A percentile compares a stretch with the other conserved stretches of the same genome.
Evolutionary conservation across 2,888 invertebrate species (phyloP).

Genomic region (Doris montereyensis): DNA sequence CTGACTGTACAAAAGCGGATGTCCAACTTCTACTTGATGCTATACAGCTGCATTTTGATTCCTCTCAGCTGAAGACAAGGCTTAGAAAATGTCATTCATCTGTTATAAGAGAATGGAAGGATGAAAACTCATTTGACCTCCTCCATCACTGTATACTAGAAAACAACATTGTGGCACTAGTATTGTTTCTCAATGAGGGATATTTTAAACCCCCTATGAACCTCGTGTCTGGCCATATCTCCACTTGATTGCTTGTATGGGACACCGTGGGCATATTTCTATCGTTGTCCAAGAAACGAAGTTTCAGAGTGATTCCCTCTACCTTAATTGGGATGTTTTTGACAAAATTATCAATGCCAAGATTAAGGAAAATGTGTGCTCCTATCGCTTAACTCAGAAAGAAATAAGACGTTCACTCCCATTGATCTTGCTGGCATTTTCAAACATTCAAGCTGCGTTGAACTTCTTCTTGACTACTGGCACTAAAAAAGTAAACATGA

Average conservation of each 20-base stretch:
- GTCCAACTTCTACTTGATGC: slow-evolving; percentile 30
- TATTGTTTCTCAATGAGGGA: slow-evolving; percentile 56
- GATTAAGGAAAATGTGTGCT: too few species aligned
- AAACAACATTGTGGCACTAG: slow-evolving; percentile 58
- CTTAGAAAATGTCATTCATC: slow-evolving; percentile 48
- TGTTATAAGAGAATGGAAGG: slow-evolving; percentile 48
- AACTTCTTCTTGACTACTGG: slow-evolving; percentile 54
- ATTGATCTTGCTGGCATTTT: slow-evolving; percentile 62
- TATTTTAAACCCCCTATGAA: slow-evolving; percentile 59
- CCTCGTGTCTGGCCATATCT: slow-evolving; percentile 56
- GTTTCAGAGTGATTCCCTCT: slow-evolving; percentile 48
- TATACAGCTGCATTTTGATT: slow-evolving; percentile 25
- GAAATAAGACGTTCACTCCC: slow-evolving; percentile 45
- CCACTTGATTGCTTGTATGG: slow-evolving; percentile 62
- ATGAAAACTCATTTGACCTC: slow-evolving; percentile 56
- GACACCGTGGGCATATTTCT: slow-evolving; percentile 53
- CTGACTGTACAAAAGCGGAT: too few species aligned
- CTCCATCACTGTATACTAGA: slow-evolving; percentile 64
- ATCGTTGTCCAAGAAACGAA: slow-evolving; percentile 60
- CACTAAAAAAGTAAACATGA: slow-evolving; percentile 23
- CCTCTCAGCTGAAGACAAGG: slow-evolving; percentile 15
- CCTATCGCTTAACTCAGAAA: slow-evolving; percentile 2
- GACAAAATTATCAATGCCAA: slow-evolving; percentile 23
- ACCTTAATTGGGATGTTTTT: slow-evolving; percentile 38
- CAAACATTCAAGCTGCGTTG: slow-evolving; percentile 57